Base-by-base conservation (phyloP, 2,113 vertebrate genomes). In the Myrmophylax atrothorax region DNA sequence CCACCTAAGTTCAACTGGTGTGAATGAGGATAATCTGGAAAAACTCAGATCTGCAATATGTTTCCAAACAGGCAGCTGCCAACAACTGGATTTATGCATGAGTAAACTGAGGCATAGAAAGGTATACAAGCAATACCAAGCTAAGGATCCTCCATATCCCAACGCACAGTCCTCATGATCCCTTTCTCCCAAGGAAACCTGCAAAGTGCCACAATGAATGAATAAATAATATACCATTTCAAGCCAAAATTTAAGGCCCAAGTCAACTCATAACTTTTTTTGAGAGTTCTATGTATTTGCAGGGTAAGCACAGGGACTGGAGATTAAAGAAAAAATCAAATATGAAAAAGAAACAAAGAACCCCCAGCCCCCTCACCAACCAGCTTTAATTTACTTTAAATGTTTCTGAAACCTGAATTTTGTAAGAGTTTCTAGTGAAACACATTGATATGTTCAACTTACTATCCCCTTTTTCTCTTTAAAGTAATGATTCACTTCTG, bases 351-450 rank as follows among this genome's bases (percentile, higher is more conserved):
- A 38, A 40, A 3, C 2, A 33, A 35, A 17, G 6, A 35, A 5
- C 0, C 1, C 2, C 4, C 17, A 59, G 42, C 37, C 19, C 6
- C 25, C 38, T 31, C 15, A 50, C 9, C 7, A 25, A 20, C 1
- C 23, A 85, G 40, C 40, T 85, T 24, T 16, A 38, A 62, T 72
- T 84, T 42, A 4, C 35, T 18, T 80, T 50, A 80, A 77, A 38
- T 14, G 13, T 42, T 42, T 64, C 67, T n/a, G 35, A 83, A 94
- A 69, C 7, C 11, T 50, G 12, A 47, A 52, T 58, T 84, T 81
- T 66, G 3, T 35, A 40, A 29, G 24, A 75, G 19, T 50, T 70
- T 68, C n/a, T 47, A 56, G 46, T 37, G 38, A 80, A 79, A 77
- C 18, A 1, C 15, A 72, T 13, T 73, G 23, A 76, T 31, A 9